Percentiles rank a stretch among this genome's conserved stretches.
These are phyloP conservation scores for Squalus acanthias DNA, from an alignment of 2,797 vertebrate species.

Conservation along the genomic window DNA sequence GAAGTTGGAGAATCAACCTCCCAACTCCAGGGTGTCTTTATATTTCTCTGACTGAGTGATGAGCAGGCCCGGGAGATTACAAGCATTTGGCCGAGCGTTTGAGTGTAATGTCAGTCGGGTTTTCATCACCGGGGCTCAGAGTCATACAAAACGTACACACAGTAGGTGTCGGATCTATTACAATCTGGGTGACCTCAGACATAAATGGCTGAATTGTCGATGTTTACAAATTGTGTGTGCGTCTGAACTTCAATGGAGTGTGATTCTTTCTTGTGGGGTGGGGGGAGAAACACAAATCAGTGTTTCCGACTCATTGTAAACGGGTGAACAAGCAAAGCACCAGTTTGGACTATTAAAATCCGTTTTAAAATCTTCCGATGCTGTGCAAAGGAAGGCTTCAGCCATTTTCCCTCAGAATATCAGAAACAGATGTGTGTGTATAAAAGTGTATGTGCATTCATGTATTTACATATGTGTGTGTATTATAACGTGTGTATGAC, in stretches of 20 bases:
- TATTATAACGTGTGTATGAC: not conserved
- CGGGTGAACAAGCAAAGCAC: not conserved
- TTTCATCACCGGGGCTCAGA: not conserved
- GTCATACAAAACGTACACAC: not conserved
- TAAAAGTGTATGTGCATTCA: not conserved
- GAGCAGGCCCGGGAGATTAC: not conserved
- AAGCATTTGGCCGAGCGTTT: not conserved
- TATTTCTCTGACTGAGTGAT: slow-evolving; percentile 7
- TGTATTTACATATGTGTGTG: not conserved
- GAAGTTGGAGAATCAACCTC: not conserved
- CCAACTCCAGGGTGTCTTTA: not conserved
- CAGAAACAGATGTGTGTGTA: not conserved
- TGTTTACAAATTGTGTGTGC: not conserved
- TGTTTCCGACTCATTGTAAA: not conserved
- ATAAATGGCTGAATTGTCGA: not conserved
- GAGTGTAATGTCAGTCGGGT: not conserved
- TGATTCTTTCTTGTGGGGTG: not conserved
- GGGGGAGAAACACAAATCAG: not conserved
- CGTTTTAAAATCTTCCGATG: not conserved
- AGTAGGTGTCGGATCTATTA: not conserved
- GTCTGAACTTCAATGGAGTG: not conserved
- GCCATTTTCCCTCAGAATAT: not conserved
- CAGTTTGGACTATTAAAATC: not conserved
- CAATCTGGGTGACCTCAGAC: not conserved
- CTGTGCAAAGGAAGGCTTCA: not conserved